Conservation (phyloP, 2,113 vertebrate genomes). For the Dicaeum eximium region DNA sequence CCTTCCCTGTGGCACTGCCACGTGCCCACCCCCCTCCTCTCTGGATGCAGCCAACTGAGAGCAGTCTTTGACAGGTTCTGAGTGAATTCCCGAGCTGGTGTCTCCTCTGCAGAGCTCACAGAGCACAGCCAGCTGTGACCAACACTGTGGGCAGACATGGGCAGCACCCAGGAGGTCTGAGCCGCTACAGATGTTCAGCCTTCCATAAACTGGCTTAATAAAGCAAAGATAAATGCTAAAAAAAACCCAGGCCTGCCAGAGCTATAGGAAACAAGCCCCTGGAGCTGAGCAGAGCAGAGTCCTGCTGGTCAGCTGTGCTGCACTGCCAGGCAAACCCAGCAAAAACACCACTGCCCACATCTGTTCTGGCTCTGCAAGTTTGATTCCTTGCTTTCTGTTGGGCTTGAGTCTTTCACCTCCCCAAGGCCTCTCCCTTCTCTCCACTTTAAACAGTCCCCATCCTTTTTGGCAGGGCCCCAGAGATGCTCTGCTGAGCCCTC, state of each 20-base stretch:
- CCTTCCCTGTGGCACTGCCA: fast-evolving
- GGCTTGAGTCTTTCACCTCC: neutral
- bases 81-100: fast-evolving
- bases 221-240: neutral
- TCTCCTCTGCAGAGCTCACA: neutral
- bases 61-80: neutral
- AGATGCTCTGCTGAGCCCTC: neutral
- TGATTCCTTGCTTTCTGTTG: neutral
- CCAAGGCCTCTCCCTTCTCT: neutral
- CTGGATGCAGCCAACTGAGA: neutral
- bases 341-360: neutral
- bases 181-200: neutral
- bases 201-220: neutral
- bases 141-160: fast-evolving
- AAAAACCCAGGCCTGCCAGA: neutral
- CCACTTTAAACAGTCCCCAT: constrained; percentile 28
- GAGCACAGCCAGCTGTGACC: neutral
- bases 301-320: neutral
- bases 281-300: neutral
- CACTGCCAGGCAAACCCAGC: neutral
- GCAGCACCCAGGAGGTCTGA: fast-evolving
- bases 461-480: constrained; percentile 16
- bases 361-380: fast-evolving
- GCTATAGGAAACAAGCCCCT: neutral
- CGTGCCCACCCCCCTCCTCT: neutral